These are phyloP conservation scores for Epiperipatus broadwayi DNA, from an alignment of 2,888 invertebrate genomes.

Conservation along the genomic window DNA sequence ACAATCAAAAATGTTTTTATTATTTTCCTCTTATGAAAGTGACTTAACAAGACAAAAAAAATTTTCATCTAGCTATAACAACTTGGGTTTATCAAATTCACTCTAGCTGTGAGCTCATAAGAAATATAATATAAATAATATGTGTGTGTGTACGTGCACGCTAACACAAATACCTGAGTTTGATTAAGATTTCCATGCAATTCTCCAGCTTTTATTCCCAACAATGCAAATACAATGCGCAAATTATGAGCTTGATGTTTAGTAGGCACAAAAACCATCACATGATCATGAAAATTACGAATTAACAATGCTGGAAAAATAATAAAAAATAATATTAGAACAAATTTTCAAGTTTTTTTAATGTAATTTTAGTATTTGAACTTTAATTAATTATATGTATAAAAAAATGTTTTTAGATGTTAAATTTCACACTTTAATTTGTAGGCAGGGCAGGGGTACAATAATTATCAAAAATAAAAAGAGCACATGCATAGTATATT, in stretches of 20 bases:
- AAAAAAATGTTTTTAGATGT: no score
- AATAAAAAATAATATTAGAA: conserved; percentile 1
- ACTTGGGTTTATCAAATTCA: no score
- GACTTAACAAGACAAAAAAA: no score
- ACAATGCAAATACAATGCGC: conserved; percentile 69
- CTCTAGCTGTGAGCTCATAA: conserved; percentile 8
- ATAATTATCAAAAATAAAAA: conserved; percentile 5
- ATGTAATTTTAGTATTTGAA: no score
- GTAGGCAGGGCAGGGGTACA: no score
- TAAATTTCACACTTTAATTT: no score
- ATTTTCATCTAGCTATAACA: no score
- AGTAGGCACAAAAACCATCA: conserved; percentile 89
- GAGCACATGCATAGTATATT: not conserved
- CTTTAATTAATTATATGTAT: no score
- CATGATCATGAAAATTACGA: conserved; percentile 71
- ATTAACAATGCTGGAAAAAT: conserved; percentile 43
- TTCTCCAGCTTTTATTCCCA: conserved; percentile 71
- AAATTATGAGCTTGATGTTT: conserved; percentile 85
- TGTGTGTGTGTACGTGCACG: no score
- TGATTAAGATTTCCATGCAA: conserved; percentile 92
- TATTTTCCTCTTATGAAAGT: no score
- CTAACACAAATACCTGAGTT: conserved; percentile 44
- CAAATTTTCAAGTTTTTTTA: conserved; percentile 40
- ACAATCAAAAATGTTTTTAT: no score
- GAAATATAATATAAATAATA: conserved; percentile 12